Evolutionary conservation across 1,140 invertebrate species (phyloP), one percentile per base, ranked within the genome.

Genomic region (Ips nitidus): DNA sequence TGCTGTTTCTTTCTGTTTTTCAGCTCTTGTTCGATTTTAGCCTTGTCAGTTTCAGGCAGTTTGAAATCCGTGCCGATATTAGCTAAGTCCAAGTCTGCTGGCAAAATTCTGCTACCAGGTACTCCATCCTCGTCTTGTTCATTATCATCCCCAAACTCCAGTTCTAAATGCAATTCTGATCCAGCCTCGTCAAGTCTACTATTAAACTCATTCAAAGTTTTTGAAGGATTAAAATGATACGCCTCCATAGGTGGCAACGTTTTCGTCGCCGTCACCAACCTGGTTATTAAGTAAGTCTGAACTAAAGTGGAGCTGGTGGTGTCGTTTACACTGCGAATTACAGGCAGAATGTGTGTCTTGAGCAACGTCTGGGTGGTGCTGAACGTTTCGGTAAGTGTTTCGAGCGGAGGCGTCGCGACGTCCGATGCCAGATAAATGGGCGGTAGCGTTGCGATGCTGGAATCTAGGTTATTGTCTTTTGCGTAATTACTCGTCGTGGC

Each of bases 311-410:
- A 83, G 57, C 85, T 88, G 7, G 86, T 88, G 0, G 91, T 91
- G 71, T 91, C 86, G 52, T 88, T 89, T 4, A 85, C 85, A 39
- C 88, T 87, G 56, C 85, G 85, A 6, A 94, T 83, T 1, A 95
- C 87, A 1, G 94, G 94, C 55, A 96, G 81, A 62, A 96, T 87
- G 74, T 94, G 92, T 0, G 93, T 95, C 78, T 94, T 94, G 1
- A 94, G 80, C 81, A 95, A 87, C 1, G 89, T 87, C 80, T 94
- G 91, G 0, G 92, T 94, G 3, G 93, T 94, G 67, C 92, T 94
- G 82, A 94, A 95, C 1, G 92, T 93, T 81, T 95, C 93, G 0
- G 91, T 94, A n/a, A 94, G 82, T 0, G 92, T 95, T 82, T 94
- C 91, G 60, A 95, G 79, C 1, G 91, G 90, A 37, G 91, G 91